Evolutionary conservation across 2,113 vertebrate genomes (phyloP), one percentile per base, ranked within the genome.

Genomic region (Perognathus longimembris): DNA sequence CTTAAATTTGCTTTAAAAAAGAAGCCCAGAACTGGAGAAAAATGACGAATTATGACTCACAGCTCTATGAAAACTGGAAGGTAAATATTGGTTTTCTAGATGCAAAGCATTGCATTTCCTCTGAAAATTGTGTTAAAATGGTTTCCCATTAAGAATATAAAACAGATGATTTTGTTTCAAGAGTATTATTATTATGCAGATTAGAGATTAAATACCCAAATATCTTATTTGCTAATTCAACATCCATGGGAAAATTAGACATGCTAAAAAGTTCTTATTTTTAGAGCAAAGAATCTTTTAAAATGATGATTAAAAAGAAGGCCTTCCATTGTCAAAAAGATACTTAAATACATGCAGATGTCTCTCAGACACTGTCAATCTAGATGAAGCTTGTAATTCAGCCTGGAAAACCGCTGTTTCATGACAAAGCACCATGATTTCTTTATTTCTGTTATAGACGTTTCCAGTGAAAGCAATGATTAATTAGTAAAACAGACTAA

Each of bases 111-210:
- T 80, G 81, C 54, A 87, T 85, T 82, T 86, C 21, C 61, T 92
- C 70, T 66, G 92, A 95, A 94, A 93, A 85, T 82, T 38, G 12
- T 90, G 63, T 54, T 89, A 81, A 89, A 88, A 92, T 90, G 24
- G 7, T 75, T 92, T 96, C 85, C 42, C 57, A 76, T 12, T 85
- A 94, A 88, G 74, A 75, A 88, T 67, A 88, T 73, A 91, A 95
- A 95, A 64, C 77, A 93, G 71, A 92, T 92, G 24, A 88, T 93
- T 97, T 95, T 96, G 91, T 94, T 95, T 94, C 90, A 54, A 94
- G 74, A 95, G 34, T 28, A 76, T 89, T 89, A 88, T 96, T 96
- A 93, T 96, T 82, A 95, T 95, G 89, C 30, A 93, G 84, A 96
- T 96, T 89, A 81, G 73, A 78, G 74, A 76, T 82, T 92, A 85